Percentiles rank a stretch among this genome's conserved stretches.
Evolutionary conservation across 2,113 vertebrate species (phyloP).

Genomic region (Rhizomys pruinosus): DNA sequence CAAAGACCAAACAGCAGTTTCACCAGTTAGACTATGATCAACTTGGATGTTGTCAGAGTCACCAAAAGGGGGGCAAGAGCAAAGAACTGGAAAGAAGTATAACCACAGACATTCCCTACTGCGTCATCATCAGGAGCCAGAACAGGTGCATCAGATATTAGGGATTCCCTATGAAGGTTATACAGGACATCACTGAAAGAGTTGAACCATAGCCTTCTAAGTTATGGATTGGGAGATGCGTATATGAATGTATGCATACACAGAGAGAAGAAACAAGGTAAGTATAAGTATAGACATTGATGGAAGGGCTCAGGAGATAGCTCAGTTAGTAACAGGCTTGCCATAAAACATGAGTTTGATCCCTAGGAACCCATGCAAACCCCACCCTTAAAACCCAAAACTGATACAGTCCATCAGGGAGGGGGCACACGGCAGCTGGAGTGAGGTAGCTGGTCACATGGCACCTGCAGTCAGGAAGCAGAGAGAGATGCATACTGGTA

Average conservation of each 20-base stretch:
- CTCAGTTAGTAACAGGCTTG: not conserved
- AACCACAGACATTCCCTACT: not conserved
- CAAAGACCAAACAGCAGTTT: not conserved
- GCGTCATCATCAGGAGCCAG: not conserved
- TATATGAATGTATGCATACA: rapidly evolving
- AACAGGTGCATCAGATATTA: not conserved
- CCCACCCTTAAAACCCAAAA: no score
- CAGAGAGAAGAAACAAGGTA: not conserved
- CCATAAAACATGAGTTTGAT: not conserved
- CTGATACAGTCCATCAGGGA: not conserved
- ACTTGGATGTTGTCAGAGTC: not conserved
- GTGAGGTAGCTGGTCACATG: not conserved
- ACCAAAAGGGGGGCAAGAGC: not conserved
- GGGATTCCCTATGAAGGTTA: no score
- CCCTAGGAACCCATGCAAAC: not conserved
- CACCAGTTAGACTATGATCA: not conserved
- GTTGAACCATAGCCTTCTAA: not conserved
- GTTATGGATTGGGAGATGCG: not conserved
- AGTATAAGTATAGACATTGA: not conserved
- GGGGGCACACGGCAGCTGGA: not conserved
- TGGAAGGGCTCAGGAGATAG: not conserved
- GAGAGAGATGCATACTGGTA: not conserved
- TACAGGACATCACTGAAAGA: no score
- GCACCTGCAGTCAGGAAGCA: not conserved
- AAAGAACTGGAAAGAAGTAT: not conserved